Evolutionary conservation across 2,797 vertebrate species (phyloP).

Genomic region (Apogon talboti): DNA sequence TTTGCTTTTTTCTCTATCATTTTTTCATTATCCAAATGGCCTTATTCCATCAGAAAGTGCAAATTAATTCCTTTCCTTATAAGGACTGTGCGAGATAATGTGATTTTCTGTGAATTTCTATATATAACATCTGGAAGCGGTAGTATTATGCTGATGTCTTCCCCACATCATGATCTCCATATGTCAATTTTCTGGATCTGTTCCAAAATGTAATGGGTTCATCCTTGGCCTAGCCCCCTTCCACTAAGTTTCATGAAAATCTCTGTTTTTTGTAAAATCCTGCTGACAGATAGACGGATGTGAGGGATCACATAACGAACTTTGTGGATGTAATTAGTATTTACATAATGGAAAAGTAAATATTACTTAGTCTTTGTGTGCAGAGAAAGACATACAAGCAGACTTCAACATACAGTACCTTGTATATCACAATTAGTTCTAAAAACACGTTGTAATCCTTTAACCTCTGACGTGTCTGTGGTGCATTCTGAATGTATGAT

Average conservation of each 20-base stretch:
- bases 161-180: not conserved
- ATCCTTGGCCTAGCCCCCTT: too few species aligned
- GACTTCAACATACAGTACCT: not conserved
- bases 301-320: too few species aligned
- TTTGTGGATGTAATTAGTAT: too few species aligned
- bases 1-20: not conserved
- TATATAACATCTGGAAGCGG: not conserved
- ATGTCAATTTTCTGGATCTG: not conserved
- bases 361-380: not conserved
- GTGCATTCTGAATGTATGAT: too few species aligned
- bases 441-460: too few species aligned
- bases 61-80: not conserved
- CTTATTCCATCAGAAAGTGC: not conserved
- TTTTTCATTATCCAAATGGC: not conserved
- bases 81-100: not conserved
- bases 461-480: too few species aligned
- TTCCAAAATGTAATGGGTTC: too few species aligned
- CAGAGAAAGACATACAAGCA: not conserved
- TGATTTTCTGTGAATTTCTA: not conserved
- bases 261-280: too few species aligned
- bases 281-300: too few species aligned
- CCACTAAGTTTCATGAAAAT: too few species aligned
- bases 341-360: not conserved
- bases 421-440: too few species aligned
- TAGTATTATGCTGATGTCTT: not conserved